These are phyloP conservation scores for Melanotaenia trifasciata DNA, from an alignment of 2,797 vertebrate genomes.

Conservation along the genomic window DNA sequence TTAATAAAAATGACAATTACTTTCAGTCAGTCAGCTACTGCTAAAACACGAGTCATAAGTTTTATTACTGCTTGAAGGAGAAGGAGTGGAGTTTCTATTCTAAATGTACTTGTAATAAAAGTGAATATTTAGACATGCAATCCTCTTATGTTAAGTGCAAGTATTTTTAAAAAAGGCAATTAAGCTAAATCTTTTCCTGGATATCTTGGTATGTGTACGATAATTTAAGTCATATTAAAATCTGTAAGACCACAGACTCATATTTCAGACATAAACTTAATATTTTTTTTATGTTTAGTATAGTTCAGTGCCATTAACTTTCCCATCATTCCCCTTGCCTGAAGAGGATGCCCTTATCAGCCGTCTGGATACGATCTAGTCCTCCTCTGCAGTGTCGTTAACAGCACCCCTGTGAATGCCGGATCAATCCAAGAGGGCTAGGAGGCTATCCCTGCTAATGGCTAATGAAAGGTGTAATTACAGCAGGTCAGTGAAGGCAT, in stretches of 20 bases:
- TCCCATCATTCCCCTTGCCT: constrained; percentile 53
- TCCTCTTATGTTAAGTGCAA: background rate
- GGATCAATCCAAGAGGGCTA: constrained; percentile 69
- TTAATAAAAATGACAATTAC: background rate
- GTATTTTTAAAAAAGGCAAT: background rate
- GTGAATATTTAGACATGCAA: background rate
- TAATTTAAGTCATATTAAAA: constrained; percentile 40
- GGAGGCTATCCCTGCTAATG: constrained; percentile 74
- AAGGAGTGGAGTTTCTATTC: background rate
- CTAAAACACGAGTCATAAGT: background rate
- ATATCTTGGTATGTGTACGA: constrained; percentile 13
- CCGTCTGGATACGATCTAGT: constrained; percentile 35
- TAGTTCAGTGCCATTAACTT: constrained; percentile 56
- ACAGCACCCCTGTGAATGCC: constrained; percentile 57
- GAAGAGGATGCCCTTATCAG: constrained; percentile 71
- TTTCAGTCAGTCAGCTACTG: background rate
- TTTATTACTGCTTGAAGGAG: background rate
- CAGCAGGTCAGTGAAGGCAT: constrained; percentile 71
- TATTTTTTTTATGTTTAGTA: constrained; percentile 47
- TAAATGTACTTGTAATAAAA: constrained; percentile 12
- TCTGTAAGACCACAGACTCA: constrained; percentile 42
- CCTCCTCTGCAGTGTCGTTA: constrained; percentile 63
- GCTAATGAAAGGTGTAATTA: constrained; percentile 83
- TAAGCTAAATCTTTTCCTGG: constrained; percentile 9
- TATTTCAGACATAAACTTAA: constrained; percentile 57